Percentiles rank a stretch among this genome's conserved stretches.
phyloP scores from a whole-genome alignment of 1,140 invertebrate species.

The Hirudo medicinalis region DNA sequence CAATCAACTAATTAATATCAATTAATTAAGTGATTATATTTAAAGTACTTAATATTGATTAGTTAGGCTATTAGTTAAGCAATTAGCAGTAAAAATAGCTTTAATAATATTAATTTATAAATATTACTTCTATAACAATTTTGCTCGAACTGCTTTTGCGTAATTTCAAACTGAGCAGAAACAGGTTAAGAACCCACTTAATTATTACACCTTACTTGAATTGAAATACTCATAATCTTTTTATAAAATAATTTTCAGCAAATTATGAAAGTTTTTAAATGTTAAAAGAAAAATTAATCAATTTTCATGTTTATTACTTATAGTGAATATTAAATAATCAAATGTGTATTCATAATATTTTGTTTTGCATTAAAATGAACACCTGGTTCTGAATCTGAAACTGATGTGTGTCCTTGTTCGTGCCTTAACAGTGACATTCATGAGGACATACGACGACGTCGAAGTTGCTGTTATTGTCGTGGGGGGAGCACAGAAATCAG shows the following conservation, averaged over 20 bases:
- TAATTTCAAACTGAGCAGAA: neutral
- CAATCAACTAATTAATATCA: too few species aligned
- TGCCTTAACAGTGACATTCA: constrained; percentile 14
- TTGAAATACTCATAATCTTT: too few species aligned
- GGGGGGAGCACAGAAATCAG: constrained; percentile 16
- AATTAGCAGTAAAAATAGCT: too few species aligned
- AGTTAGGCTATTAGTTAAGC: too few species aligned
- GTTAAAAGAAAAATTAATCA: too few species aligned
- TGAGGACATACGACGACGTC: constrained; percentile 5
- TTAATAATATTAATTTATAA: neutral
- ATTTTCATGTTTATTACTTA: too few species aligned
- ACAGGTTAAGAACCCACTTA: neutral
- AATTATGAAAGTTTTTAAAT: neutral
- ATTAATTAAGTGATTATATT: too few species aligned
- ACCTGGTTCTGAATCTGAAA: constrained; percentile 20
- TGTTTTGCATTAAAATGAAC: neutral
- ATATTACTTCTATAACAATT: neutral
- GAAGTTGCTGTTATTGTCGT: constrained; percentile 12
- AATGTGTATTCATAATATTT: neutral
- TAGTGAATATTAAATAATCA: neutral
- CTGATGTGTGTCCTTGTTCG: constrained; percentile 16
- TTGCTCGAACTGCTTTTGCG: neutral
- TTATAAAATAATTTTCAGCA: neutral
- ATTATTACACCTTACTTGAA: too few species aligned
- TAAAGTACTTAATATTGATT: too few species aligned